A percentile compares a stretch with the other conserved stretches of the same genome.
These are phyloP conservation scores for Callyntrura sp. DNA, from an alignment of 2,888 invertebrate genomes.

Conservation along the genomic window DNA sequence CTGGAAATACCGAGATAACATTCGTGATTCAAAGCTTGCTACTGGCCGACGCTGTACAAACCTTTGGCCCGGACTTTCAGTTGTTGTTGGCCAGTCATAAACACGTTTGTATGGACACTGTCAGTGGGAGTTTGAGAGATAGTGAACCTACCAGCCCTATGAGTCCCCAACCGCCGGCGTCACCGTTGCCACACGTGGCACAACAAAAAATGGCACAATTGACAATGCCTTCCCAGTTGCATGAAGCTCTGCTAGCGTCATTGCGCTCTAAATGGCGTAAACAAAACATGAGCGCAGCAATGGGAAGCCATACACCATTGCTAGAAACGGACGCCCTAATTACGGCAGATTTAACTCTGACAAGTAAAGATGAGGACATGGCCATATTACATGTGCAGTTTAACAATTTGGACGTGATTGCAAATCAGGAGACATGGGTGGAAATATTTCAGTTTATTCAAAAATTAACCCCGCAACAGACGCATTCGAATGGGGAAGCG, in stretches of 20 bases:
- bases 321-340: conserved; percentile 86
- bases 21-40: conserved; percentile 96
- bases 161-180: conserved; percentile 90
- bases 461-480: conserved; percentile 65
- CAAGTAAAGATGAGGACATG: conserved; percentile 87
- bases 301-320: conserved; percentile 74
- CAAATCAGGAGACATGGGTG: conserved; percentile 98
- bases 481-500: neutral
- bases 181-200: conserved; percentile 76
- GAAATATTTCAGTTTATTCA: conserved; percentile 89
- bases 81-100: conserved; percentile 97
- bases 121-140: conserved; percentile 96
- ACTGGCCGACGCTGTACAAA: conserved; percentile 97
- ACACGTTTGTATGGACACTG: conserved; percentile 97
- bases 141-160: conserved; percentile 96
- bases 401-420: conserved; percentile 97
- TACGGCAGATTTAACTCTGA: conserved; percentile 92
- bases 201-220: conserved; percentile 61
- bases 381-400: conserved; percentile 96
- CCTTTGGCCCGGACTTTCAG: conserved; percentile 98
- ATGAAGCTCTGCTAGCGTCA: conserved; percentile 82
- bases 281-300: conserved; percentile 47
- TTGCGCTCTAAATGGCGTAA: conserved; percentile 73
- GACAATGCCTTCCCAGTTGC: conserved; percentile 80
- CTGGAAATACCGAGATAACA: conserved; percentile 91